phyloP scores from a whole-genome alignment of 2,797 vertebrate species.

The Diplodus puntazzo region DNA sequence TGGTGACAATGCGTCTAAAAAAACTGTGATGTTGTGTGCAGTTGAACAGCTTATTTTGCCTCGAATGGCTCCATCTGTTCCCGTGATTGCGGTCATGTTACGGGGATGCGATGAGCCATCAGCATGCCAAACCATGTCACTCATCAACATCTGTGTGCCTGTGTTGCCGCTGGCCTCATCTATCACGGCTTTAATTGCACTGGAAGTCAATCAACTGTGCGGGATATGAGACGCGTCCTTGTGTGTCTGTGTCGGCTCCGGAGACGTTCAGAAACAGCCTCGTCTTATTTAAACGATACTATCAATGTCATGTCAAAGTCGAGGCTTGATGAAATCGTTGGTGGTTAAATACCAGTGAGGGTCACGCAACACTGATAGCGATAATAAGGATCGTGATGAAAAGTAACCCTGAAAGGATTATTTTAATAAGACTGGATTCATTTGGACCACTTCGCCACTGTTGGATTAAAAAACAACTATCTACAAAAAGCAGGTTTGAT shows the following conservation, averaged over 20 bases:
- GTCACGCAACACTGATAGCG: constrained; percentile 37
- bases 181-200: constrained; percentile 40
- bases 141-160: constrained; percentile 45
- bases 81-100: not conserved
- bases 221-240: constrained; percentile 23
- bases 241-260: not conserved
- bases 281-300: constrained; percentile 43
- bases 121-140: constrained; percentile 31
- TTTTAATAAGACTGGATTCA: constrained; percentile 21
- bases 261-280: not conserved
- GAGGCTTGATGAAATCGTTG: constrained; percentile 39
- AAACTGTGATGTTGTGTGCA: not conserved
- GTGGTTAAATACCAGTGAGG: constrained; percentile 28
- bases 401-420: constrained; percentile 25
- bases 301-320: constrained; percentile 66
- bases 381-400: constrained; percentile 33
- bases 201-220: constrained; percentile 40
- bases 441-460: constrained; percentile 4
- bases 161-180: not conserved
- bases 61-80: constrained; percentile 19
- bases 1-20: not conserved
- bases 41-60: constrained; percentile 4
- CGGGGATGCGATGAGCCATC: not conserved
- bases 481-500: not conserved
- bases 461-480: not conserved